Conservation (phyloP, 2,113 vertebrate species). For the Tragelaphus scriptus region DNA sequence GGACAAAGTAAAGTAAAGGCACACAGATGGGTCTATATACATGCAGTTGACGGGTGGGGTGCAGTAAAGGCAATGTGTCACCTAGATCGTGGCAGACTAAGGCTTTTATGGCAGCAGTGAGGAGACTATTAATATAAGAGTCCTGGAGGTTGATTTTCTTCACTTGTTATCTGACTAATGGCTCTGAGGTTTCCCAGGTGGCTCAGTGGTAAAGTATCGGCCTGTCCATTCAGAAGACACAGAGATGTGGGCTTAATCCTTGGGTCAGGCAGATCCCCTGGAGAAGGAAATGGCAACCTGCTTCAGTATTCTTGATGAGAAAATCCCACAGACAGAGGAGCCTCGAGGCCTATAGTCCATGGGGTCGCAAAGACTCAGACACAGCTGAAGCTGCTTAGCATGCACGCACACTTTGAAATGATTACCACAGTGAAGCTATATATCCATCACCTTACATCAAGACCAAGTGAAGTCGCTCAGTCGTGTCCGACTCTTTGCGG, state of each 20-base stretch:
- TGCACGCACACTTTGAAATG: neutral
- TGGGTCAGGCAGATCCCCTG: neutral
- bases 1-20: neutral
- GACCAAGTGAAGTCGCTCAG: too few species aligned
- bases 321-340: neutral
- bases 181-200: neutral
- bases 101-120: neutral
- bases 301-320: neutral
- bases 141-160: neutral
- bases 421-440: neutral
- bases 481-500: too few species aligned
- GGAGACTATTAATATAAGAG: too few species aligned
- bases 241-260: neutral
- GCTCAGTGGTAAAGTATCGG: neutral
- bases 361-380: neutral
- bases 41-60: neutral
- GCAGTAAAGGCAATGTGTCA: too few species aligned
- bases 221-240: neutral
- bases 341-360: neutral
- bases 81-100: neutral
- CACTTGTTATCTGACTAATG: neutral
- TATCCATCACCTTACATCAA: neutral
- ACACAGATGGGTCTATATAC: neutral
- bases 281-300: neutral
- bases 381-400: neutral